These are phyloP conservation scores for Alcedo atthis DNA, from an alignment of 2,797 vertebrate genomes.

Conservation along the genomic window DNA sequence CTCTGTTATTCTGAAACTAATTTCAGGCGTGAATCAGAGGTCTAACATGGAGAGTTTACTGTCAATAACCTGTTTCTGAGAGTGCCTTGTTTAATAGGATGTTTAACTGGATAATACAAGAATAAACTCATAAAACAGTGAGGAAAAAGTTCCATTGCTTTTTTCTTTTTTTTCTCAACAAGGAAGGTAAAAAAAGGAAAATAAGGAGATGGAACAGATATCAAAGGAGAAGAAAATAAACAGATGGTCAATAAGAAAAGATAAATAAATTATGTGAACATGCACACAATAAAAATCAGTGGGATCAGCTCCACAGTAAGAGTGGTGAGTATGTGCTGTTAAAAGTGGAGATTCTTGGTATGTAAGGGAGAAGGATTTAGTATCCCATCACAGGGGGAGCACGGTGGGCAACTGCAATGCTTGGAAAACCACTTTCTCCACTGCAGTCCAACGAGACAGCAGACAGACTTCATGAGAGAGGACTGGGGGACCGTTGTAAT, in stretches of 20 bases:
- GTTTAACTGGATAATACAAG: background rate
- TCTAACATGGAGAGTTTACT: constrained; percentile 23
- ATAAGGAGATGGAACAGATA: background rate
- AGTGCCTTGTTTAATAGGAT: constrained; percentile 27
- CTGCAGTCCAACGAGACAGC: background rate
- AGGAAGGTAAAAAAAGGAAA: background rate
- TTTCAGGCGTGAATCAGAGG: constrained; percentile 21
- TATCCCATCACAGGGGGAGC: background rate
- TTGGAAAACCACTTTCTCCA: background rate
- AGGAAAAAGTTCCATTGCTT: background rate
- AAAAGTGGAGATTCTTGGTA: background rate
- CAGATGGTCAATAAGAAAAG: background rate
- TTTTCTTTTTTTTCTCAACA: background rate
- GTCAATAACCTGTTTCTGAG: background rate
- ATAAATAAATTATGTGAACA: background rate
- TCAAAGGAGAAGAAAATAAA: background rate
- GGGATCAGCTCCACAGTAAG: rapidly evolving
- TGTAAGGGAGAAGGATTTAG: background rate
- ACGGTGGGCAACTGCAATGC: background rate
- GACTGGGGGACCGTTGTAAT: background rate
- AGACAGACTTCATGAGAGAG: background rate
- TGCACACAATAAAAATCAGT: background rate
- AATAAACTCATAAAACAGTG: background rate
- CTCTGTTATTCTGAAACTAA: constrained; percentile 45
- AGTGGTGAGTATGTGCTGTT: background rate